Evolutionary conservation across 2,113 vertebrate species (phyloP).

Genomic region (Speoplatyrhinus poulsoni): DNA sequence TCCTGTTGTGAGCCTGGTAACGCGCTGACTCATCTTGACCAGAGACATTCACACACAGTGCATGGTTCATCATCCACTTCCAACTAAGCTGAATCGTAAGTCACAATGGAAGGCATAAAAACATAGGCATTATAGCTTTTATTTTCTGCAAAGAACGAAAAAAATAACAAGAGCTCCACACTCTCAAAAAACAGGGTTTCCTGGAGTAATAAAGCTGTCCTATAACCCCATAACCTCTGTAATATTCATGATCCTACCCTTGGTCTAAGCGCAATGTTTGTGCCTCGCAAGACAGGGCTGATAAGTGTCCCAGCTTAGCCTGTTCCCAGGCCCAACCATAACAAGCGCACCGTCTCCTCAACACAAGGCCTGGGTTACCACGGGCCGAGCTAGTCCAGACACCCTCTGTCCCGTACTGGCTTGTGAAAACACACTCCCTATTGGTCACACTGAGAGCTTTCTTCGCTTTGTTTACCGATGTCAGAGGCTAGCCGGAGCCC

Average conservation of each 20-base stretch:
- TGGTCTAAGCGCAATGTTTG: slow-evolving; percentile 51
- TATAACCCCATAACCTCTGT: slow-evolving; percentile 65
- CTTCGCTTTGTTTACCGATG: slow-evolving; percentile 59
- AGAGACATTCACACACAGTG: slow-evolving; percentile 48
- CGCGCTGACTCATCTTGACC: slow-evolving; percentile 43
- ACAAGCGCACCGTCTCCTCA: slow-evolving; percentile 66
- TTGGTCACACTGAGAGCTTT: slow-evolving; percentile 34
- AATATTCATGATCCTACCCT: slow-evolving; percentile 62
- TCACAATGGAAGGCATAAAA: slow-evolving; percentile 37
- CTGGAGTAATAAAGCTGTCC: slow-evolving; percentile 71
- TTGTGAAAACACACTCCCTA: slow-evolving; percentile 61
- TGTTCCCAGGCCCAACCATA: slow-evolving; percentile 67
- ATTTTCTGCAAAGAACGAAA: slow-evolving; percentile 38
- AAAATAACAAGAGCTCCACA: slow-evolving; percentile 19
- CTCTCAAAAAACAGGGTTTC: slow-evolving; percentile 61
- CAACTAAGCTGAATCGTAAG: slow-evolving; percentile 49
- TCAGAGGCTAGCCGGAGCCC: slow-evolving; percentile 58
- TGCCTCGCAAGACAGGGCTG: slow-evolving; percentile 56
- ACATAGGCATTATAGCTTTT: slow-evolving; percentile 37
- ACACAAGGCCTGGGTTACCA: slow-evolving; percentile 47
- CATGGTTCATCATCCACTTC: slow-evolving; percentile 34
- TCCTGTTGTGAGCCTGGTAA: slow-evolving; percentile 6
- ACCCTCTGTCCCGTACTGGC: slow-evolving; percentile 39
- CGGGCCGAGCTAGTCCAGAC: slow-evolving; percentile 69
- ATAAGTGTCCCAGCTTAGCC: slow-evolving; percentile 57